Base-by-base conservation (phyloP, 1,140 invertebrate genomes). In the Drosophila tani region DNA sequence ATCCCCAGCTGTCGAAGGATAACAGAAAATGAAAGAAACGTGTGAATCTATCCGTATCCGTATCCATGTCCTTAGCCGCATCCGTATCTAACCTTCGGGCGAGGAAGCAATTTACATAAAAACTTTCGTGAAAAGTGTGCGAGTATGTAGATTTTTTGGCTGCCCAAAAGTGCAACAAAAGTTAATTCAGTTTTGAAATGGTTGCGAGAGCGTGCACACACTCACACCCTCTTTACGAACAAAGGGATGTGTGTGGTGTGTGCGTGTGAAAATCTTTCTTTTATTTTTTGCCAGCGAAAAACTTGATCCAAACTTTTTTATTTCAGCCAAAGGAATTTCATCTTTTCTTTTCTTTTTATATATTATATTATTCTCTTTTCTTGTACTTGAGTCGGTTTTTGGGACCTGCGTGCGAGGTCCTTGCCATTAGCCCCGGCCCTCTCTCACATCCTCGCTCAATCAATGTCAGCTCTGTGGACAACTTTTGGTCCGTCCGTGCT, bases 151-250 rank as follows among this genome's bases (percentile, higher is more conserved):
- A 85, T 63, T 68, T 81, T 56, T 12, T 7, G 27, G 9, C 14
- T 8, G 7, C 43, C 27, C 24, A 40, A 76, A 86, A 86, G 82
- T 86, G 82, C 79, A 86, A 79, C 83, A 87, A 86, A 86, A 87
- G 82, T 86, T 86, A 86, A 87, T 82, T 87, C 79, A 73, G 79
- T 86, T 86, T 82, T 76, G 69, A 86, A 86, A 82, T 82, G 82
- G 75, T 87, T 82, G 81, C 27, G 63, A 81, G 74, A 81, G 74
- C 73, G 55, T 58, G 77, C 77, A 80, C 29, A 32, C 49, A 45
- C n/a, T 24, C 27, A 29, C 21, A 8, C 8, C 19, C 11, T 9
- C 5, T 9, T 24, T 9, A 15, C 21, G 21, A n/a, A 43, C 38
- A 38, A 45, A 50, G 12, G 38, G 12, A 21, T 14, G 15, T 3